Evolutionary conservation across 2,888 invertebrate genomes (phyloP).

Genomic region (Furcula furcula): DNA sequence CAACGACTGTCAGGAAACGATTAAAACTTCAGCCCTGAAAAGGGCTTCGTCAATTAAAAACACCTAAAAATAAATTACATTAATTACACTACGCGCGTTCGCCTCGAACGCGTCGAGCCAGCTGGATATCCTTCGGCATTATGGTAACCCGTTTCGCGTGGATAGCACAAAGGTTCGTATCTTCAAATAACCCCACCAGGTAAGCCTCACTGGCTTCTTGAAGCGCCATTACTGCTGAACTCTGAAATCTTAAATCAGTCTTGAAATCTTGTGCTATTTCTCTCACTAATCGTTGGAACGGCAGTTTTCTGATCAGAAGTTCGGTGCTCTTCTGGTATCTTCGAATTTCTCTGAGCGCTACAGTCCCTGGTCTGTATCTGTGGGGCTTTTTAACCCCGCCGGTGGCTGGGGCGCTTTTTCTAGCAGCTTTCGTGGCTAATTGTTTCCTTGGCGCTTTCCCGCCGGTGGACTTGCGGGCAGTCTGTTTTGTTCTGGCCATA

Average conservation of each 20-base stretch:
- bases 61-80: background rate
- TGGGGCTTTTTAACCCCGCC: slow-evolving; percentile 89
- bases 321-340: slow-evolving; percentile 89
- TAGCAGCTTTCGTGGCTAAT: slow-evolving; percentile 86
- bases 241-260: slow-evolving; percentile 86
- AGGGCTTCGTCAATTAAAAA: background rate
- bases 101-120: slow-evolving; percentile 61
- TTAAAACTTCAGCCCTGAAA: slow-evolving; percentile 8
- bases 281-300: slow-evolving; percentile 87
- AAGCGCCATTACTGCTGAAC: slow-evolving; percentile 85
- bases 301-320: slow-evolving; percentile 85
- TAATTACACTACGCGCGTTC: slow-evolving; percentile 44
- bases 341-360: slow-evolving; percentile 86
- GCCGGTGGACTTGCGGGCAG: slow-evolving; percentile 87
- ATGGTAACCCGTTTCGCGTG: slow-evolving; percentile 81
- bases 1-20: slow-evolving; percentile 5
- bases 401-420: slow-evolving; percentile 87
- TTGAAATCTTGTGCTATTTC: slow-evolving; percentile 90
- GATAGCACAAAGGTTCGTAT: slow-evolving; percentile 90
- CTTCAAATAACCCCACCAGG: slow-evolving; percentile 87
- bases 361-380: slow-evolving; percentile 85
- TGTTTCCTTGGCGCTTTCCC: slow-evolving; percentile 89
- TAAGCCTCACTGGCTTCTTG: slow-evolving; percentile 84
- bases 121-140: slow-evolving; percentile 67
- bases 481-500: slow-evolving; percentile 89